A percentile compares a stretch with the other conserved stretches of the same genome.
Evolutionary conservation across 2,797 vertebrate genomes (phyloP).

Genomic region (Chiroxiphia lanceolata): DNA sequence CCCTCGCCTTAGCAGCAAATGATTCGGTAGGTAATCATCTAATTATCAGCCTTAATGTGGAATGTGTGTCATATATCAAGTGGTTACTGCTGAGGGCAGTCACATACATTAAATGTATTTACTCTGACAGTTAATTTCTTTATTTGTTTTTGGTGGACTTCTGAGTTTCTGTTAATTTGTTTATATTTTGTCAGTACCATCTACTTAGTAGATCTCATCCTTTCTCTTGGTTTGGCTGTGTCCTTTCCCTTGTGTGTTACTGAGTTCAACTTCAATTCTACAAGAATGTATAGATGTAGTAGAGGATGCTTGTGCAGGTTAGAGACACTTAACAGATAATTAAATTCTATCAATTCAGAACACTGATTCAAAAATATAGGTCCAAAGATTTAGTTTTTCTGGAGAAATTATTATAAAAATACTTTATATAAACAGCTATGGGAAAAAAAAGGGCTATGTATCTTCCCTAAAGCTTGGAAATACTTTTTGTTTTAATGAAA

Average conservation of each 20-base stretch:
- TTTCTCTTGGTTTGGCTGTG: background rate
- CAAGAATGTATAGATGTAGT: background rate
- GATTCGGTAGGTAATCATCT: constrained; percentile 81
- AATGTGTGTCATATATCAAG: constrained; percentile 13
- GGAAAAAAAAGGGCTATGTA: fast-evolving
- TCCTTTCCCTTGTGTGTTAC: background rate
- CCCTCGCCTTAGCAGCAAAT: constrained; percentile 87
- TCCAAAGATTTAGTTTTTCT: background rate
- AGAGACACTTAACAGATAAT: background rate
- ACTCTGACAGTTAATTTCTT: background rate
- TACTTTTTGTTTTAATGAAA: background rate
- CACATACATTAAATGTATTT: background rate
- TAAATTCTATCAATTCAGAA: background rate
- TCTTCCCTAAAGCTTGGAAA: background rate
- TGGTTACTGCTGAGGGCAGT: background rate
- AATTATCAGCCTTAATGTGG: constrained; percentile 17
- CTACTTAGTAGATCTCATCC: background rate
- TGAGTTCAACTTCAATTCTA: background rate
- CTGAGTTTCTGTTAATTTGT: background rate
- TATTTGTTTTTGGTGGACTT: background rate
- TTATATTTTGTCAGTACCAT: background rate
- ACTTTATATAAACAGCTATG: background rate
- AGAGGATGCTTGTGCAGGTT: background rate
- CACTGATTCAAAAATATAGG: background rate
- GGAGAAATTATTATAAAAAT: background rate